Conservation (phyloP, 2,888 invertebrate species). For the Argyresthia goedartella region DNA sequence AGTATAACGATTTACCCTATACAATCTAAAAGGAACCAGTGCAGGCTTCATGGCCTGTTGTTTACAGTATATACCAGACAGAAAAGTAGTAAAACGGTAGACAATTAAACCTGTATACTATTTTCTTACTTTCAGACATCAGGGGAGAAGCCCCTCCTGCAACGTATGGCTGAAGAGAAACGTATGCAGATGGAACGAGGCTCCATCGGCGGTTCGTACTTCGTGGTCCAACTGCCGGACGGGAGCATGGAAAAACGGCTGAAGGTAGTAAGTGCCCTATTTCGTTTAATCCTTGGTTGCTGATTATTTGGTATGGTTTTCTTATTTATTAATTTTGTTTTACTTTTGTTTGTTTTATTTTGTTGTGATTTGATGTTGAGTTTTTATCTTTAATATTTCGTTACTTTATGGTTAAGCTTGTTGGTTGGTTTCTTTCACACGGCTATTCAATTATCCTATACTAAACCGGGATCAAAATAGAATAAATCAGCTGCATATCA, state of each 20-base stretch:
- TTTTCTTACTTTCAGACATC: slow-evolving; percentile 44
- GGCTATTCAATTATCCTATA: no score
- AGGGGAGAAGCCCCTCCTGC: slow-evolving; percentile 85
- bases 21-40: no score
- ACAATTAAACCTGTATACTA: no score
- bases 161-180: slow-evolving; percentile 94
- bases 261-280: slow-evolving; percentile 73
- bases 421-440: no score
- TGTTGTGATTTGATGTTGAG: not conserved
- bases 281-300: not conserved
- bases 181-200: slow-evolving; percentile 91
- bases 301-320: not conserved
- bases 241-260: slow-evolving; percentile 91
- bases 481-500: no score
- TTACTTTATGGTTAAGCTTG: no score
- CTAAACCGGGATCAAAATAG: no score
- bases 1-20: no score
- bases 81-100: no score
- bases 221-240: slow-evolving; percentile 89
- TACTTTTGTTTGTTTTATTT: not conserved
- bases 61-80: no score
- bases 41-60: no score
- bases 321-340: no score
- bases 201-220: slow-evolving; percentile 89
- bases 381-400: not conserved